Percentiles rank a stretch among this genome's conserved stretches.
Evolutionary conservation across 2,797 vertebrate genomes (phyloP).

Genomic region (Crocodylus rhombifer): DNA sequence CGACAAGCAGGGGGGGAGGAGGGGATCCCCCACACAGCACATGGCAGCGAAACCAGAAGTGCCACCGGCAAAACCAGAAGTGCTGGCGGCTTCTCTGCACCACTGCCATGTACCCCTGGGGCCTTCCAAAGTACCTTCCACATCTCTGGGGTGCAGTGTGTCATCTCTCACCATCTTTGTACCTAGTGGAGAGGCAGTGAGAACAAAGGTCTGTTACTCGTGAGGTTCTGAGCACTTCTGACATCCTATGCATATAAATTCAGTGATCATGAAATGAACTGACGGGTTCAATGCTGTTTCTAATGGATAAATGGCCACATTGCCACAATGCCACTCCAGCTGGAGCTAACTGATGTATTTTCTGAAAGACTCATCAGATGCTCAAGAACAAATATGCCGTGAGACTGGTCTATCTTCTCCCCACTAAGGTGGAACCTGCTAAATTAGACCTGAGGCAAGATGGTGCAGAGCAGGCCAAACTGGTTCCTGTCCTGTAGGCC

Average conservation of each 20-base stretch:
- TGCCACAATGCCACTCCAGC: background rate
- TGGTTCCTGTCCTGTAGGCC: background rate
- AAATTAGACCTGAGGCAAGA: background rate
- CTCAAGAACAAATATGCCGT: background rate
- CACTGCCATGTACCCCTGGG: too few species aligned
- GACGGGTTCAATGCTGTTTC: slow-evolving; percentile 2
- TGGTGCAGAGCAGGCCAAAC: background rate
- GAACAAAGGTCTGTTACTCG: background rate
- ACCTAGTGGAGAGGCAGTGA: background rate
- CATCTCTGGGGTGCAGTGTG: background rate
- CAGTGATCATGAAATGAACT: background rate
- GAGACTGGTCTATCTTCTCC: background rate
- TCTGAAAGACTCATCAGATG: background rate
- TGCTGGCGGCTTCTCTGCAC: too few species aligned
- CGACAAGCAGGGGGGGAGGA: too few species aligned
- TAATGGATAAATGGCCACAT: background rate
- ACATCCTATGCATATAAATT: background rate
- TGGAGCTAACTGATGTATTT: background rate
- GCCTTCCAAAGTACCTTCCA: too few species aligned
- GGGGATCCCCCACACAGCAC: too few species aligned
- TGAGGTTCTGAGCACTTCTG: background rate
- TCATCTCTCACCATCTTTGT: background rate
- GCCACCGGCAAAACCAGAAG: too few species aligned
- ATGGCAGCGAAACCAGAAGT: too few species aligned
- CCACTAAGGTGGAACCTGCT: background rate